Conservation (phyloP, 1,140 invertebrate genomes). For the Macrostomum lignano region DNA sequence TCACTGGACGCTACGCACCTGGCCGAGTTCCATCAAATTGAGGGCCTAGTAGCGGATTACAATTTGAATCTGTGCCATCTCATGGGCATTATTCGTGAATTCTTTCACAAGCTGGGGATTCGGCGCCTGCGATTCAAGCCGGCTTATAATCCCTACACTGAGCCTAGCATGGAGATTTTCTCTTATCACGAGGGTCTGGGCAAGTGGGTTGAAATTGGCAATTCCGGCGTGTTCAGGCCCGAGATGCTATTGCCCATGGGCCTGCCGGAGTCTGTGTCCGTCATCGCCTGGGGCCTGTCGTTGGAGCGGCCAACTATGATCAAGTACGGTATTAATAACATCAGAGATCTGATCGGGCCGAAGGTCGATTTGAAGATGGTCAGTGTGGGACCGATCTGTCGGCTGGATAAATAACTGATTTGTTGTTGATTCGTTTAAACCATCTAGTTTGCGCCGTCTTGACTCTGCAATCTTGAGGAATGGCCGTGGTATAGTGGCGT, state of each 20-base stretch:
- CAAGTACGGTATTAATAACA: slow-evolving; percentile 88
- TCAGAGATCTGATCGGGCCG: slow-evolving; percentile 78
- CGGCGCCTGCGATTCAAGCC: slow-evolving; percentile 77
- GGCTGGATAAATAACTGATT: slow-evolving; percentile 38
- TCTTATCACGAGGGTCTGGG: slow-evolving; percentile 56
- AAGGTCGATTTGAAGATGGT: slow-evolving; percentile 87
- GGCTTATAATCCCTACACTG: slow-evolving; percentile 96
- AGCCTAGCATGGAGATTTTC: slow-evolving; percentile 98
- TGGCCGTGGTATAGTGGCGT: too few species aligned
- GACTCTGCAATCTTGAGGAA: too few species aligned
- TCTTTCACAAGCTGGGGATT: slow-evolving; percentile 69
- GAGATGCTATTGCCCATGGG: slow-evolving; percentile 95
- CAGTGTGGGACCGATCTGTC: slow-evolving; percentile 63
- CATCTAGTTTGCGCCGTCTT: too few species aligned
- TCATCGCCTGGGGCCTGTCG: slow-evolving; percentile 86
- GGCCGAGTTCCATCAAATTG: slow-evolving; percentile 93
- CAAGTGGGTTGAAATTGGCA: slow-evolving; percentile 54
- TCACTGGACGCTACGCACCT: slow-evolving; percentile 91
- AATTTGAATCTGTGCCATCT: slow-evolving; percentile 65
- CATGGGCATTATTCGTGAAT: slow-evolving; percentile 55
- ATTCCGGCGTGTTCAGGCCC: slow-evolving; percentile 82
- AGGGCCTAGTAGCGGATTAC: slow-evolving; percentile 74
- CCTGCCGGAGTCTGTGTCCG: slow-evolving; percentile 60
- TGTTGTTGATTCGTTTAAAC: too few species aligned
- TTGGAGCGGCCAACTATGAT: slow-evolving; percentile 94